Percentiles rank a stretch among this genome's conserved stretches.
phyloP scores from a whole-genome alignment of 2,888 invertebrate species.

The Ectemnius lituratus region DNA sequence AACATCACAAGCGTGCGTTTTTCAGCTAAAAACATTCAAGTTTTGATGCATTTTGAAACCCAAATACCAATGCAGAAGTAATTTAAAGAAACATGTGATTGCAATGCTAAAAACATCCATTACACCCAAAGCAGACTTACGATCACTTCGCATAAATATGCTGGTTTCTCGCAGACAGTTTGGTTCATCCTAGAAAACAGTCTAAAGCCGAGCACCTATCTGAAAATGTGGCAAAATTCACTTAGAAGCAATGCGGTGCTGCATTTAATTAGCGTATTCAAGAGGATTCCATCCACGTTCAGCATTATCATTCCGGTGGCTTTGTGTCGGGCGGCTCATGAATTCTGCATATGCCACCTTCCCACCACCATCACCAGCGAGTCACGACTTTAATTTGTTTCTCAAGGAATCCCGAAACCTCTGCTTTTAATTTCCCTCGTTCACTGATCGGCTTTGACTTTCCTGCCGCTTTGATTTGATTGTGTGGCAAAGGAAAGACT shows the following conservation, averaged over 20 bases:
- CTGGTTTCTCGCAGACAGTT: too few species aligned
- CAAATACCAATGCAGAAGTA: too few species aligned
- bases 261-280: slow-evolving; percentile 54
- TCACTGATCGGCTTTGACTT: slow-evolving; percentile 4
- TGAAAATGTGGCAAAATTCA: slow-evolving; percentile 45
- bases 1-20: too few species aligned
- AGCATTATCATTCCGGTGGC: neutral
- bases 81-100: too few species aligned
- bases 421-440: neutral
- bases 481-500: neutral
- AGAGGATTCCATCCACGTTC: slow-evolving; percentile 20
- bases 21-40: too few species aligned
- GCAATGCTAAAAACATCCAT: too few species aligned
- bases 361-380: too few species aligned
- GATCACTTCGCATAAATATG: too few species aligned
- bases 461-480: neutral
- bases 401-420: neutral
- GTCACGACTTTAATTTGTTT: neutral
- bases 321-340: slow-evolving; percentile 7
- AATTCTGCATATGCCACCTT: slow-evolving; percentile 3
- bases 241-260: slow-evolving; percentile 52
- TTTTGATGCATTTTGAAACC: too few species aligned
- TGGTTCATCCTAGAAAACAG: too few species aligned
- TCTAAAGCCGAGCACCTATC: too few species aligned
- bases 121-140: too few species aligned